These are phyloP conservation scores for Xanthia togata DNA, from an alignment of 2,888 invertebrate genomes.

Conservation along the genomic window DNA sequence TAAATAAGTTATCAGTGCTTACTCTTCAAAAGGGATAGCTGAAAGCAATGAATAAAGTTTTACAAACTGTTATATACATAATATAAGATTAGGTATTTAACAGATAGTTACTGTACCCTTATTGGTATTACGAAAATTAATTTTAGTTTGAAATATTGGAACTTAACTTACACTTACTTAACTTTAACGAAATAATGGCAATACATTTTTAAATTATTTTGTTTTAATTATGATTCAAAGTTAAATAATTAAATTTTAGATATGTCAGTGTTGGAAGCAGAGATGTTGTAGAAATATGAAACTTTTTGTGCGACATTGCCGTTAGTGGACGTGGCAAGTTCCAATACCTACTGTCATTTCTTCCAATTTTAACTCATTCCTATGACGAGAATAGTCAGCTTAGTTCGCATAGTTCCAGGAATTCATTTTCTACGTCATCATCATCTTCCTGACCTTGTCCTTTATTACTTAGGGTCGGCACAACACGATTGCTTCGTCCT, in stretches of 20 bases:
- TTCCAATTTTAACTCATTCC: neutral
- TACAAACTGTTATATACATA: neutral
- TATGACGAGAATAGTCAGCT: neutral
- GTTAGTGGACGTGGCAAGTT: neutral
- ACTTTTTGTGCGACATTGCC: neutral
- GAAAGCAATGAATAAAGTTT: constrained; percentile 25
- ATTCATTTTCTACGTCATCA: neutral
- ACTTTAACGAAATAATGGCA: no score
- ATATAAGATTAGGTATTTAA: constrained; percentile 1
- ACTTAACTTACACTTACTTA: no score
- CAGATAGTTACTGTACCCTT: constrained; percentile 4
- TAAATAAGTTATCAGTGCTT: constrained; percentile 18
- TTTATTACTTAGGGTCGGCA: neutral
- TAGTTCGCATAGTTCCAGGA: no score
- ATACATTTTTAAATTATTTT: no score
- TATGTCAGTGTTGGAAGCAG: neutral
- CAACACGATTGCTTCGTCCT: neutral
- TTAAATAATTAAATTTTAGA: neutral
- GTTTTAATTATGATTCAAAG: neutral
- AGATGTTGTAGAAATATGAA: neutral
- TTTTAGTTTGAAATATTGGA: constrained; percentile 38
- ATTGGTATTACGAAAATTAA: constrained; percentile 29
- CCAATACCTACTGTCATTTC: neutral
- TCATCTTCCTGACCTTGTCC: no score
- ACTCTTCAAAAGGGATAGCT: neutral